These are phyloP conservation scores for Drosophila colorata DNA, from an alignment of 2,888 invertebrate genomes.

Conservation along the genomic window DNA sequence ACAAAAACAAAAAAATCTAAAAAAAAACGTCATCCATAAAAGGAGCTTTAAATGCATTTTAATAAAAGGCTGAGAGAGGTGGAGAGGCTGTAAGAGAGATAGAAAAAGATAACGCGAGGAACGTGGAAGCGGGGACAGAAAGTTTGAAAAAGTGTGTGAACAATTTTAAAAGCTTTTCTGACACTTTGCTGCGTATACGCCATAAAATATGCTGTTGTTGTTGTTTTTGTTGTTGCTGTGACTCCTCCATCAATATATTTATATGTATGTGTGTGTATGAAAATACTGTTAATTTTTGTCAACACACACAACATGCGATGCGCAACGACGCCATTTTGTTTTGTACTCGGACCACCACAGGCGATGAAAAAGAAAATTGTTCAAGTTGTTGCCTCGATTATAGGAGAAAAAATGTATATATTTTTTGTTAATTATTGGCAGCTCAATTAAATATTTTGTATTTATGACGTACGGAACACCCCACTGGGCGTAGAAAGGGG, in stretches of 20 bases:
- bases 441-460: slow-evolving; percentile 39
- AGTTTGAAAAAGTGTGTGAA: slow-evolving; percentile 16
- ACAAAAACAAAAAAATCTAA: slow-evolving; percentile 19
- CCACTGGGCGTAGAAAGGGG: too few relatives aligned
- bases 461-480: too few relatives aligned
- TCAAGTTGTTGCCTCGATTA: slow-evolving; percentile 44
- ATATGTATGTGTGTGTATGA: slow-evolving; percentile 2
- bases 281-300: slow-evolving; percentile 56
- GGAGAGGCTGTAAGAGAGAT: not conserved
- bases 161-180: slow-evolving; percentile 66
- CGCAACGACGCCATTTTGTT: slow-evolving; percentile 48
- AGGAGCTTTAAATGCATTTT: slow-evolving; percentile 62
- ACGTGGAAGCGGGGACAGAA: not conserved
- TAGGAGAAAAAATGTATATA: too few relatives aligned
- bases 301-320: slow-evolving; percentile 19
- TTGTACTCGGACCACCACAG: slow-evolving; percentile 7
- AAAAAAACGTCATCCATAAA: slow-evolving; percentile 31
- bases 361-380: slow-evolving; percentile 42
- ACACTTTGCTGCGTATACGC: slow-evolving; percentile 48
- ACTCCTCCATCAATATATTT: slow-evolving; percentile 45
- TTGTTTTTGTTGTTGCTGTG: slow-evolving; percentile 12
- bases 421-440: slow-evolving; percentile 38
- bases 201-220: slow-evolving; percentile 22
- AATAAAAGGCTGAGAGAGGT: slow-evolving; percentile 47
- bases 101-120: not conserved